Evolutionary conservation across 2,888 invertebrate genomes (phyloP).

Genomic region (Itoplectis maculator): DNA sequence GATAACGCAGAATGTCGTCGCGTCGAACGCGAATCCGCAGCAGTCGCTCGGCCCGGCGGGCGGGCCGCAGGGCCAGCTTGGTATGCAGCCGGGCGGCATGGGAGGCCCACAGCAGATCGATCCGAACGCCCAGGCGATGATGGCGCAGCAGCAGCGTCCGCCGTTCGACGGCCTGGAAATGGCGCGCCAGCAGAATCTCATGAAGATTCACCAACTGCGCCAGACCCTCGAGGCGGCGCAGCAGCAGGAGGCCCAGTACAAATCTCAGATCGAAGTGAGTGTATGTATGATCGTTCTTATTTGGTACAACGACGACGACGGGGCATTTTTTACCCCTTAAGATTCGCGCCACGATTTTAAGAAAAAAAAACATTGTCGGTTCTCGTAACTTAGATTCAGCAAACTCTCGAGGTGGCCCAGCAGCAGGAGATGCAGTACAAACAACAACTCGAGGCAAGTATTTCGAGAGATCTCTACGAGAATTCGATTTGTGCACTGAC

Average conservation of each 20-base stretch:
- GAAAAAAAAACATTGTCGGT: slow-evolving; percentile 10
- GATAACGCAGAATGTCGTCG: slow-evolving; percentile 86
- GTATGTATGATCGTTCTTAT: slow-evolving; percentile 86
- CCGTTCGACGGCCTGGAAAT: slow-evolving; percentile 88
- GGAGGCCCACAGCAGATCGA: slow-evolving; percentile 80
- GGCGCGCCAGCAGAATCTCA: slow-evolving; percentile 91
- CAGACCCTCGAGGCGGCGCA: slow-evolving; percentile 93
- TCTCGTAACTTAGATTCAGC: slow-evolving; percentile 85
- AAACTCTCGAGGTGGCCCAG: slow-evolving; percentile 90
- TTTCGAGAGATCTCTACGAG: slow-evolving; percentile 40
- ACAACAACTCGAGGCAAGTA: slow-evolving; percentile 88
- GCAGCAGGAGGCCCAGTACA: slow-evolving; percentile 91
- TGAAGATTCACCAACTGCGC: slow-evolving; percentile 91
- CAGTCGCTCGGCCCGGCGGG: slow-evolving; percentile 77
- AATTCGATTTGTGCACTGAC: too few species aligned
- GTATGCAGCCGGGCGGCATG: slow-evolving; percentile 79
- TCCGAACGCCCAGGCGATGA: slow-evolving; percentile 73
- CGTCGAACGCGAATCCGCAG: slow-evolving; percentile 83
- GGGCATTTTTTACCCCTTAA: too few species aligned
- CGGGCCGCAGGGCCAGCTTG: slow-evolving; percentile 80
- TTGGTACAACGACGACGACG: slow-evolving; percentile 58
- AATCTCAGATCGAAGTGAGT: slow-evolving; percentile 91
- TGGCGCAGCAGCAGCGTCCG: slow-evolving; percentile 83
- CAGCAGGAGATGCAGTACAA: slow-evolving; percentile 93
- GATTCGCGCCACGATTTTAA: slow-evolving; percentile 2